Evolutionary conservation across 2,113 vertebrate genomes (phyloP), one percentile per base, ranked within the genome.

Genomic region (Gasterosteus aculeatus): DNA sequence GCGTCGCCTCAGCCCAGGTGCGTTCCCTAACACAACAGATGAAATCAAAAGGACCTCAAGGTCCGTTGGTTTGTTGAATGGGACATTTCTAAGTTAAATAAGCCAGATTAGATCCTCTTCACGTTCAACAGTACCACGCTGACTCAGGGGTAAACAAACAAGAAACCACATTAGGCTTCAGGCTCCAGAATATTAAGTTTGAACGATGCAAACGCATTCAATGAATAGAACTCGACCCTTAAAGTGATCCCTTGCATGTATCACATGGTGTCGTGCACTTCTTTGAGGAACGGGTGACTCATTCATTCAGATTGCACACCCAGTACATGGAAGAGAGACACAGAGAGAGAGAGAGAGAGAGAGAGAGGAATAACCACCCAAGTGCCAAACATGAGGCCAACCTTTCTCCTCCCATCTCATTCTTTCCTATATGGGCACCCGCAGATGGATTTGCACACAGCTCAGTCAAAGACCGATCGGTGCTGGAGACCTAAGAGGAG

Each of bases 381-480:
- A 64, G 65, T 83, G 89, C 90, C 89, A 91, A 84, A 87, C 68
- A 75, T 39, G 80, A 83, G 85, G 81, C 87, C 87, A 80, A 22
- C 82, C 70, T 91, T 88, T 79, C 86, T 87, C 89, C 89, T 85
- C 86, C 91, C 88, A 89, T 73, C 81, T 90, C 91, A 93, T 90
- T 91, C 86, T 90, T 92, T 93, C 92, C 91, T 90, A 88, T 44
- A 80, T 57, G 88, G 91, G 87, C 86, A 85, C 78, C 81, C 60
- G n/a, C 62, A 29, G 72, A 77, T 81, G 78, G 47, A 26, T 62
- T 58, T 70, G 69, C 64, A 84, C 80, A 69, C 81, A 69, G 65
- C 0, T 8, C 79, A 80, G 78, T 68, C 66, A 67, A 46, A 77
- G 77, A 35, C 69, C 10, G 68, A 66, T 31, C 63, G 38, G 16